Evolutionary conservation across 2,113 vertebrate genomes (phyloP).

Genomic region (Nycticebus coucang): DNA sequence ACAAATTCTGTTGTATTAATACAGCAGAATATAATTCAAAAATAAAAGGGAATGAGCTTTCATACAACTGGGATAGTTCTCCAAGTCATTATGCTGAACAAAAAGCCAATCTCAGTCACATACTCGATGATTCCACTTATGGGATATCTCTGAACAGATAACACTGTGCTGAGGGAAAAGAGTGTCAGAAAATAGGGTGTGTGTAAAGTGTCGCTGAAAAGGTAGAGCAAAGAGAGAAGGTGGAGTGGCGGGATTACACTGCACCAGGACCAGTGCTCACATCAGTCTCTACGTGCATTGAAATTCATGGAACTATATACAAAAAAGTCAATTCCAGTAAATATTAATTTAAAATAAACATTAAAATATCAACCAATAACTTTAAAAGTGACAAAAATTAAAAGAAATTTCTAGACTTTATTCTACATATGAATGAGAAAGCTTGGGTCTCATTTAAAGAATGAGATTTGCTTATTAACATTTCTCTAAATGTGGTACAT

Average conservation of each 20-base stretch:
- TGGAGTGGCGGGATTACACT: fast-evolving
- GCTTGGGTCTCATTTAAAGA: background rate
- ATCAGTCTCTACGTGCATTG: background rate
- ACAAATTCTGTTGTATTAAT: background rate
- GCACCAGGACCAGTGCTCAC: background rate
- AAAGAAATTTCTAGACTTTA: background rate
- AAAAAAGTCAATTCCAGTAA: background rate
- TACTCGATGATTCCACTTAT: background rate
- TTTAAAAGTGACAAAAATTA: background rate
- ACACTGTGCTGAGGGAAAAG: background rate
- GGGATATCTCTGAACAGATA: background rate
- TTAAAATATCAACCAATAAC: background rate
- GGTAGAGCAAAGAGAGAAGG: background rate
- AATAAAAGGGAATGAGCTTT: background rate
- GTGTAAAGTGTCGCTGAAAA: background rate
- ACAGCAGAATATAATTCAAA: background rate
- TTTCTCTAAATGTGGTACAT: background rate
- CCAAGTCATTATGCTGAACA: background rate
- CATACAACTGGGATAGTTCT: background rate
- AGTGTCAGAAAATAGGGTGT: background rate
- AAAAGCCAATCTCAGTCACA: background rate
- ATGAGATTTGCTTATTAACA: background rate
- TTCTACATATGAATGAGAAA: background rate
- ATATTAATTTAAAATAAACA: background rate
- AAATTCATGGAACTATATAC: background rate